A percentile compares a stretch with the other conserved stretches of the same genome.
Evolutionary conservation across 2,888 invertebrate genomes (phyloP).

Genomic region (Nephrotoma guestfalica): DNA sequence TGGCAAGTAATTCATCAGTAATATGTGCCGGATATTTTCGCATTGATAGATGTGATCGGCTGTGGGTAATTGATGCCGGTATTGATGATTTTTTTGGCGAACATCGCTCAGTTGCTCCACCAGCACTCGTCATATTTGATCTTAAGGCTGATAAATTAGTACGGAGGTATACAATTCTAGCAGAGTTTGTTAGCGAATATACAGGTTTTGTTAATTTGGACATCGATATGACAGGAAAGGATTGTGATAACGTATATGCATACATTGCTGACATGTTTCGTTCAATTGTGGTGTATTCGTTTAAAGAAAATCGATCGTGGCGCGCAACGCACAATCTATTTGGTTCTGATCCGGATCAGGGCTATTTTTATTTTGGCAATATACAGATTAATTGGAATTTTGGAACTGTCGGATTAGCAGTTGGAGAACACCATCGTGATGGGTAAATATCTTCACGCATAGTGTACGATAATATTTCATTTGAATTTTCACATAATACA

Average conservation of each 20-base stretch:
- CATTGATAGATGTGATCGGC: constrained; percentile 60
- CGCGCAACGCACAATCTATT: background rate
- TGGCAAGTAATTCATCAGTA: constrained; percentile 44
- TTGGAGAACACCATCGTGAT: background rate
- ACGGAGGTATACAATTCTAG: constrained; percentile 52
- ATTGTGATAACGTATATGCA: background rate
- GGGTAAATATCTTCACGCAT: background rate
- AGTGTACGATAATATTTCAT: background rate
- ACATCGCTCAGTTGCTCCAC: constrained; percentile 43
- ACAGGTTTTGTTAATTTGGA: background rate
- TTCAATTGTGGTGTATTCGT: background rate
- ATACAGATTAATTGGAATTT: background rate
- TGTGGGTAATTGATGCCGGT: constrained; percentile 73
- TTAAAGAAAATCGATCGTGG: background rate
- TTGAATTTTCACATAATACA: background rate
- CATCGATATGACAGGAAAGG: background rate
- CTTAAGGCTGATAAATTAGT: constrained; percentile 59
- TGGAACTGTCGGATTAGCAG: background rate
- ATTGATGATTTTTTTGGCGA: constrained; percentile 46
- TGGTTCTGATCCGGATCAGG: background rate
- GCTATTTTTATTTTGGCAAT: background rate
- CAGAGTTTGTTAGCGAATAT: constrained; percentile 20
- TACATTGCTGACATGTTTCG: background rate
- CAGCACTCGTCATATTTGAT: constrained; percentile 55
- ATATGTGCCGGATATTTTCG: constrained; percentile 58